A percentile compares a stretch with the other conserved stretches of the same genome.
Evolutionary conservation across 2,113 vertebrate genomes (phyloP).

Genomic region (Illadopsis cleaveri): DNA sequence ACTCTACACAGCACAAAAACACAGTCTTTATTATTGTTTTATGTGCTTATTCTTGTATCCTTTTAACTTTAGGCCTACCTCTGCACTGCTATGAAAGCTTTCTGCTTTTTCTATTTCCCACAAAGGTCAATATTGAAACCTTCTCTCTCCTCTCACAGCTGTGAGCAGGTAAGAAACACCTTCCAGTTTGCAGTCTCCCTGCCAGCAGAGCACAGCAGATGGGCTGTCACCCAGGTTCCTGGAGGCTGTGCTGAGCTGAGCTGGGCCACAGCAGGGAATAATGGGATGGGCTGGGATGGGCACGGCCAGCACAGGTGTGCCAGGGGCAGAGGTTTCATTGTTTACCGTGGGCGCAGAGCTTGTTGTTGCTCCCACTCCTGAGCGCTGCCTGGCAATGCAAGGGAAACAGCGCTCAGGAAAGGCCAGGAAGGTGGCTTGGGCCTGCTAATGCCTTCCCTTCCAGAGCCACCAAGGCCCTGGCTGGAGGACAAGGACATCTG

Average conservation of each 20-base stretch:
- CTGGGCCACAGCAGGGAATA: background rate
- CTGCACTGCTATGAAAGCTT: background rate
- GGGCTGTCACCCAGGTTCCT: background rate
- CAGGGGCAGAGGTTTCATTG: background rate
- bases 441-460: background rate
- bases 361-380: background rate
- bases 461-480: background rate
- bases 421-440: background rate
- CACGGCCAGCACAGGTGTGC: fast-evolving
- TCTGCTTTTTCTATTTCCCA: background rate
- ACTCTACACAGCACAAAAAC: background rate
- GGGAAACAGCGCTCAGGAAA: background rate
- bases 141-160: background rate
- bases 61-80: background rate
- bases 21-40: background rate
- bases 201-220: background rate
- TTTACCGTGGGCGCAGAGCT: background rate
- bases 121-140: background rate
- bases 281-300: background rate
- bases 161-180: background rate
- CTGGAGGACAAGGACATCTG: background rate
- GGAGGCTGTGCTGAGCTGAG: background rate
- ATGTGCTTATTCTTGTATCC: background rate
- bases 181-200: background rate
- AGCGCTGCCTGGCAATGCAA: background rate